Base-by-base conservation (phyloP, 2,888 invertebrate species). In the Perdita meconis region DNA sequence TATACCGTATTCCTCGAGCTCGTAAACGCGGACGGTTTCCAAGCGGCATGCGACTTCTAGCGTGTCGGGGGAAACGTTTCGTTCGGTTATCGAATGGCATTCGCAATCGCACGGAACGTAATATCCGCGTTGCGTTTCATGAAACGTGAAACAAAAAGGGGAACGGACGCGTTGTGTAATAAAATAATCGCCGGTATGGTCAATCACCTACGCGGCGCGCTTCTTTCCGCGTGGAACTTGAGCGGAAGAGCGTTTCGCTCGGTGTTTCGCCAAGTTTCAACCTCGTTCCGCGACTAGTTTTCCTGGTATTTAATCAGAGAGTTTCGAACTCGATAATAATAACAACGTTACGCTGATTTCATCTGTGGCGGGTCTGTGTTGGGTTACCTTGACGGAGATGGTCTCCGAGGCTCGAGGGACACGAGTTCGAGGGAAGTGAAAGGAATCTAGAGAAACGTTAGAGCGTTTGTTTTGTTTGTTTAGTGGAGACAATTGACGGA, bases 311-410 rank as follows among this genome's bases (percentile, higher is more conserved):
- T 80, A 76, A 80, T 80, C 59, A 60, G 16, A 36, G 67, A 80
- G 80, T 80, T 80, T 61, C 42, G 60, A 80, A 80, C 64, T 80
- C 63, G 59, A 76, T 64, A 80, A 64, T 80, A 75, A 71, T 63
- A 75, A 79, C 69, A 69, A 36, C 56, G 61, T 80, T 80, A 79
- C 73, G 60, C 68, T 47, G 80, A 80, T 80, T 80, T 70, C 36
- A 74, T 61, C 79, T 56, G n/a, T 30, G 22, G 38, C 50, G 38
- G 51, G 51, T 30, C 38, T 26, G 19, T 47, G 38, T 22, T 22
- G 40, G 38, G 57, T 57, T 57, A 57, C 57, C 26, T 16, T 38
- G 57, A 57, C 38, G 40, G 22, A 24, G 42, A n/a, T 16, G n/a
- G n/a, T 4, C 12, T 1, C 4, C 50, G 50, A 10, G 13, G 16